Evolutionary conservation across 2,113 vertebrate genomes (phyloP), one percentile per base, ranked within the genome.

Genomic region (Leptodactylus fuscus): DNA sequence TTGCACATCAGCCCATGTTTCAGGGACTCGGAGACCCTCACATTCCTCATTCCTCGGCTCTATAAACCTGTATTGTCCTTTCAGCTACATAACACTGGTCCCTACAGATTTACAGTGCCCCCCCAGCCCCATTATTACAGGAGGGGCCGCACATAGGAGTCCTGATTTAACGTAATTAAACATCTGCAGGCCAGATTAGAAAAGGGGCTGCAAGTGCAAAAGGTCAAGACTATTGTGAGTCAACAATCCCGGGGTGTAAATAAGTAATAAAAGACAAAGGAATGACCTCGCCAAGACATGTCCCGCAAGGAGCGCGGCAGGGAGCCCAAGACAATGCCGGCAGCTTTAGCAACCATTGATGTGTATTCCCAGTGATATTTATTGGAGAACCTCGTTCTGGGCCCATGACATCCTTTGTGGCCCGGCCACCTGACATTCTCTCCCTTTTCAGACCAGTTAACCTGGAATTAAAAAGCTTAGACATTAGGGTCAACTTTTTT

Each of bases 381-480:
- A 80, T 80, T 80, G 55, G 36, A 22, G 53, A n/a, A 60, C 36
- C 77, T 38, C 75, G 29, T 78, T 53, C 48, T 78, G 29, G 18
- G 16, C 77, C 36, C 20, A 62, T 24, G 34, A 44, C 77, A 41
- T 80, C 77, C 32, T 62, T 80, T 62, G 53, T 80, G 49, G 53
- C 8, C n/a, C 5, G 22, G 53, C 77, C 77, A 80, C 53, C 77
- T 80, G 77, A 80, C 58, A 41, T 62, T 80, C 53, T 80, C 49
- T 58, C 34, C 2, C 77, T 62, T 62, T 80, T 62, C 77, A 80
- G 38, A 80, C 22, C 77, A 80, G 53, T 60, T 80, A 80, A 80
- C 77, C 77, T 80, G 77, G 77, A 60, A 80, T 80, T 80, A 80
- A 80, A 58, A 79, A 58, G 76, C 76, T 58, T 79, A 79, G n/a